Conservation (phyloP, 2,113 vertebrate species). For the Cavia aperea region DNA sequence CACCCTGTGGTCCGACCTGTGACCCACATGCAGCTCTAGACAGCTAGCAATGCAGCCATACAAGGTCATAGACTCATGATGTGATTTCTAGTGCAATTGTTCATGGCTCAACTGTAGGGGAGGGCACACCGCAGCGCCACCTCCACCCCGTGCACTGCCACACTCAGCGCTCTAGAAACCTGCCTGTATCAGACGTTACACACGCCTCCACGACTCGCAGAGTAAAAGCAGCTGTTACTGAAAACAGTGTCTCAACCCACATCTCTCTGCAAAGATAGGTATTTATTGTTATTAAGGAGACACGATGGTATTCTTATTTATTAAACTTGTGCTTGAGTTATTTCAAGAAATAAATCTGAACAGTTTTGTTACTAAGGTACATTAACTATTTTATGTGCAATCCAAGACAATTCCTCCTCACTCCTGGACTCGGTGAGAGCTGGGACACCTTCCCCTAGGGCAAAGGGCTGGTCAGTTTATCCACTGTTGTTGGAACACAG, state of each 20-base stretch:
- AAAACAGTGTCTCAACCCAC: not conserved
- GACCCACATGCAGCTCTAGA: not conserved
- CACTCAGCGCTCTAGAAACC: not conserved
- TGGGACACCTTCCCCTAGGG: not conserved
- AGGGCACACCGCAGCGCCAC: not conserved
- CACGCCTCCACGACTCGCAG: not conserved
- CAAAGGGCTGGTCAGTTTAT: rapidly evolving
- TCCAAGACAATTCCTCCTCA: not conserved
- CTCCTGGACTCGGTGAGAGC: not conserved
- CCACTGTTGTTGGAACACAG: rapidly evolving
- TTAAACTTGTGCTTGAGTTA: not conserved
- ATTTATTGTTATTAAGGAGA: not conserved
- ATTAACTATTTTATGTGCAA: not conserved
- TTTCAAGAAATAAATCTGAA: not conserved
- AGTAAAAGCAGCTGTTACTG: not conserved
- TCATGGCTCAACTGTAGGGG: not conserved
- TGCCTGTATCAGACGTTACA: not conserved
- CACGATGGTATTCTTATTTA: not conserved
- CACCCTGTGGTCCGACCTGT: not conserved
- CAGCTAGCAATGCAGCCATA: not conserved
- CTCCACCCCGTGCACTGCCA: not conserved
- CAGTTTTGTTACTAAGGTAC: not conserved
- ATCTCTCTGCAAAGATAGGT: no score
- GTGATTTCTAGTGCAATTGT: not conserved
- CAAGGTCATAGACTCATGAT: not conserved